Conservation (phyloP, 1,140 invertebrate species). For the Branchinecta lynchi region DNA sequence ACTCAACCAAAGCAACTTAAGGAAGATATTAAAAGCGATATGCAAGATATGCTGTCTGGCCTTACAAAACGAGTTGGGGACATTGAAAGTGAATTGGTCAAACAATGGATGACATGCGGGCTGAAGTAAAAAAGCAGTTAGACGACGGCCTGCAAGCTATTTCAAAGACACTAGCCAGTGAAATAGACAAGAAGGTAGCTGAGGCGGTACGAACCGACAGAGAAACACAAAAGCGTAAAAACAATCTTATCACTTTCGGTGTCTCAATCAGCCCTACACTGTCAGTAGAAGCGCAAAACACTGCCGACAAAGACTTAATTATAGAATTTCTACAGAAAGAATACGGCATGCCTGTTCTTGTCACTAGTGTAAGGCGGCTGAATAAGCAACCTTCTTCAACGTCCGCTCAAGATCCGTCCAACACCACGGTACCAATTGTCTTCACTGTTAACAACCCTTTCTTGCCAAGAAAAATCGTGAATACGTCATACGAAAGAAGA, state of each 20-base stretch:
- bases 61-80: slow-evolving; percentile 11
- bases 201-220: slow-evolving; percentile 3
- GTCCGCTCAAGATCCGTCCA: not conserved
- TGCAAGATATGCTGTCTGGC: not conserved
- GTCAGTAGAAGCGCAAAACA: slow-evolving; percentile 2
- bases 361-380: slow-evolving; percentile 7
- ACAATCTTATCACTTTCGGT: not conserved
- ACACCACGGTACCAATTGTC: slow-evolving; percentile 1
- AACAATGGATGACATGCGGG: slow-evolving; percentile 1
- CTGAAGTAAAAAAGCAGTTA: slow-evolving; percentile 1
- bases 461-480: not conserved
- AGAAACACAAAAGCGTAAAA: slow-evolving; percentile 2
- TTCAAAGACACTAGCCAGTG: slow-evolving; percentile 10
- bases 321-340: slow-evolving; percentile 1
- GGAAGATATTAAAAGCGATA: not conserved
- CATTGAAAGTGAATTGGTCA: slow-evolving; percentile 10
- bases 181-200: slow-evolving; percentile 3
- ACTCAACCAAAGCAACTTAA: not conserved
- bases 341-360: not conserved
- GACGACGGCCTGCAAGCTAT: slow-evolving; percentile 5
- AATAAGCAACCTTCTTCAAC: not conserved
- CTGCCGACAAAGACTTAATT: not conserved
- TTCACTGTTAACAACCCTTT: not conserved
- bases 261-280: not conserved
- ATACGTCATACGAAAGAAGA: slow-evolving; percentile 7